A percentile compares a stretch with the other conserved stretches of the same genome.
These are phyloP conservation scores for Enteromius afrohamiltoni DNA, from an alignment of 2,797 vertebrate species.

Conservation along the genomic window DNA sequence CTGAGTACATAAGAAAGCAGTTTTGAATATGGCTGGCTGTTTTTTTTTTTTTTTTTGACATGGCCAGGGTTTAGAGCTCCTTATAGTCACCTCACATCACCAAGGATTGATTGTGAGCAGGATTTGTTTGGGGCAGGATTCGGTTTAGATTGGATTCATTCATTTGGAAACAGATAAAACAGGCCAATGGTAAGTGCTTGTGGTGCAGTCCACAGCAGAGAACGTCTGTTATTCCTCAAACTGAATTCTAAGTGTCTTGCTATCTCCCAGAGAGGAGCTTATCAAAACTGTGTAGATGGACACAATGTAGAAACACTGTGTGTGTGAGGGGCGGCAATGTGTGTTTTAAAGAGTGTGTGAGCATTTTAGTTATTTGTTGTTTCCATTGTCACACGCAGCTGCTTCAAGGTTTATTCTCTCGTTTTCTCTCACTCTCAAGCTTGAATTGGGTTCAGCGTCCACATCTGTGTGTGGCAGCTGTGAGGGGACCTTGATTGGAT, in stretches of 20 bases:
- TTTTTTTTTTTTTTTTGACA: background rate
- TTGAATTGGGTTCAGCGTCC: slow-evolving; percentile 74
- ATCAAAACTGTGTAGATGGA: slow-evolving; percentile 44
- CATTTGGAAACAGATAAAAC: slow-evolving; percentile 46
- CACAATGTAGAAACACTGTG: slow-evolving; percentile 42
- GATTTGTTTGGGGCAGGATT: slow-evolving; percentile 41
- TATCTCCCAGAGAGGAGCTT: slow-evolving; percentile 34
- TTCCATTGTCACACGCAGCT: slow-evolving; percentile 67
- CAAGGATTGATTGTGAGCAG: slow-evolving; percentile 20
- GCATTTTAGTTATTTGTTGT: slow-evolving; percentile 38
- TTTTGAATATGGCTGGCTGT: background rate
- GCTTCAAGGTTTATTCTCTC: slow-evolving; percentile 49
- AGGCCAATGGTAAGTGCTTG: slow-evolving; percentile 18
- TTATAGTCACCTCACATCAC: slow-evolving; percentile 32
- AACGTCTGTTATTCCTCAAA: slow-evolving; percentile 31
- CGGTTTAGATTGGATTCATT: slow-evolving; percentile 43
- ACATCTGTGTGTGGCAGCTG: slow-evolving; percentile 84
- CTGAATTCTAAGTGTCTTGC: slow-evolving; percentile 34
- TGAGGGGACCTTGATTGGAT: slow-evolving; percentile 55
- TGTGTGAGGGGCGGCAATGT: slow-evolving; percentile 30
- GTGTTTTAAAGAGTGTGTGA: slow-evolving; percentile 33
- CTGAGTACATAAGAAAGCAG: background rate
- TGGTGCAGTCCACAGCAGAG: slow-evolving; percentile 4
- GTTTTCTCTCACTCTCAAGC: slow-evolving; percentile 42
- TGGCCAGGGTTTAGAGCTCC: slow-evolving; percentile 9